Percentiles rank a stretch among this genome's conserved stretches.
Conservation (phyloP, 2,888 invertebrate species). For the Barypeithes pellucidus region DNA sequence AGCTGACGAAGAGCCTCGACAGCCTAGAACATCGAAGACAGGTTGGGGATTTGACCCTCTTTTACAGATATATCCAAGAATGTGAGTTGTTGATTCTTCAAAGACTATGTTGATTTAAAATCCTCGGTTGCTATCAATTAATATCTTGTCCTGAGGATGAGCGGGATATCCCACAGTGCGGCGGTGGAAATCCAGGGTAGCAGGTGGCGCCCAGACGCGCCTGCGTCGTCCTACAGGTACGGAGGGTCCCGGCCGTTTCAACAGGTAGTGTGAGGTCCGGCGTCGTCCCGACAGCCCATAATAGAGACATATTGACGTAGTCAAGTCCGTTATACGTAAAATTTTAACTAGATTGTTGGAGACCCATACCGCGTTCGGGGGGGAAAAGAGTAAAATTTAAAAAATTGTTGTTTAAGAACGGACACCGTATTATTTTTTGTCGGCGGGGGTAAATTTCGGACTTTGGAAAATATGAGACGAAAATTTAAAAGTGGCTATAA, state of each 20-base stretch:
- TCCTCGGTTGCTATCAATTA: too few relatives aligned
- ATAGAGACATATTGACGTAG: neutral
- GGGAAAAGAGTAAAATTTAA: neutral
- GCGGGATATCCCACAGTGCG: conserved; percentile 25
- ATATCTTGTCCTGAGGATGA: neutral
- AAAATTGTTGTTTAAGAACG: neutral
- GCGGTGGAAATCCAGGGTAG: conserved; percentile 53
- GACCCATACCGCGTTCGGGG: neutral
- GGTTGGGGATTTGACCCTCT: too few relatives aligned
- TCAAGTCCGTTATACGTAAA: conserved; percentile 9
- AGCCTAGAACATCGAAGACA: too few relatives aligned
- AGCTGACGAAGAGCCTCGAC: too few relatives aligned
- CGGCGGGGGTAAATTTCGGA: neutral
- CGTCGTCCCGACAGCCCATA: conserved; percentile 33
- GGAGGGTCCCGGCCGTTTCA: conserved; percentile 49
- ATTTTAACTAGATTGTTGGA: neutral
- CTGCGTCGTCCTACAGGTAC: conserved; percentile 49
- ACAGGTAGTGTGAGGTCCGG: conserved; percentile 55
- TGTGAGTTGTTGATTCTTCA: too few relatives aligned
- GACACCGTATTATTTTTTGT: neutral
- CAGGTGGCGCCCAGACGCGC: conserved; percentile 49
- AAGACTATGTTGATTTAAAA: too few relatives aligned
- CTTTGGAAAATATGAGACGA: neutral
- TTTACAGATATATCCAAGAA: too few relatives aligned
- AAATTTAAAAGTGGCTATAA: neutral